These are phyloP conservation scores for Hyperoplus immaculatus DNA, from an alignment of 2,797 vertebrate genomes.

Conservation along the genomic window DNA sequence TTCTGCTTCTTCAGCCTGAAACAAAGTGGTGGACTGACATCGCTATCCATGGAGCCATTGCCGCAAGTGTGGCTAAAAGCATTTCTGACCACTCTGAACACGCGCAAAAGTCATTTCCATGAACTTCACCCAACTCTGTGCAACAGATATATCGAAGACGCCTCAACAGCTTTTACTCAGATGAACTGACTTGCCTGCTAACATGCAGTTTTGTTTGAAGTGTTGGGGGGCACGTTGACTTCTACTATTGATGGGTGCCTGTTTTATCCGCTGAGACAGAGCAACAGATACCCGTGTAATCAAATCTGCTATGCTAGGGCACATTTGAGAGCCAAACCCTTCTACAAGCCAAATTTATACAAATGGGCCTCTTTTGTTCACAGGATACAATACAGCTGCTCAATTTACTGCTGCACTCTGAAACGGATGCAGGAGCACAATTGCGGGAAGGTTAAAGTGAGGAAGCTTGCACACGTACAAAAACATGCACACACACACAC, in stretches of 20 bases:
- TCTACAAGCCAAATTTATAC: conserved; percentile 80
- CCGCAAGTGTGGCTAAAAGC: neutral
- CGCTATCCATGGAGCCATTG: neutral
- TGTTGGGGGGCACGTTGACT: conserved; percentile 62
- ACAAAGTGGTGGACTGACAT: neutral
- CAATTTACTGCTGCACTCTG: conserved; percentile 66
- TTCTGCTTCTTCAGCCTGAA: neutral
- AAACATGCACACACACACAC: conserved; percentile 21
- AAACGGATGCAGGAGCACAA: conserved; percentile 36
- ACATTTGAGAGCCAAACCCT: conserved; percentile 69
- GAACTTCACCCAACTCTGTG: neutral
- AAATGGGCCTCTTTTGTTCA: conserved; percentile 79
- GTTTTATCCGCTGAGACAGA: conserved; percentile 75
- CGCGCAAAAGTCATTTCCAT: neutral
- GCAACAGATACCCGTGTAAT: conserved; percentile 82
- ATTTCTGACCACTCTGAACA: neutral
- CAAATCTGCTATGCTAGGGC: conserved; percentile 74
- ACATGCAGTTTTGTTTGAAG: conserved; percentile 61
- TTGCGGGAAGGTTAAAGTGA: neutral
- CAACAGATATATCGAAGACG: conserved; percentile 21
- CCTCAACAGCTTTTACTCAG: conserved; percentile 16
- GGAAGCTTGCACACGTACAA: conserved; percentile 11
- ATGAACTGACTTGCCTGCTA: conserved; percentile 20
- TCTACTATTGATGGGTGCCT: conserved; percentile 68
- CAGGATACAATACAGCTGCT: conserved; percentile 77